Evolutionary conservation across 2,797 vertebrate genomes (phyloP).

Genomic region (Hephaestus fuliginosus): DNA sequence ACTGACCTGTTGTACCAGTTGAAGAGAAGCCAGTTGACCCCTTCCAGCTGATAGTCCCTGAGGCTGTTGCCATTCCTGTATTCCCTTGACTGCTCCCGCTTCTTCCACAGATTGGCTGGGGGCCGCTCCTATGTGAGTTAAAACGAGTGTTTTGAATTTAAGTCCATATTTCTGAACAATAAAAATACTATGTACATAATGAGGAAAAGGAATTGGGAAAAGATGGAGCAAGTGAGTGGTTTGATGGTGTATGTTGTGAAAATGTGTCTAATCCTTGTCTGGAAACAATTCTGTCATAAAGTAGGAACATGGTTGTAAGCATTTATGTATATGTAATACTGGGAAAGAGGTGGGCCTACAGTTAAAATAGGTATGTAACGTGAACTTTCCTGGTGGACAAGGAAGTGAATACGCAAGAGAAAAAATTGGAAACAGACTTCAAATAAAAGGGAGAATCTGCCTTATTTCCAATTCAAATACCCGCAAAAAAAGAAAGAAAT

Average conservation of each 20-base stretch:
- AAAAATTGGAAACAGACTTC: not conserved
- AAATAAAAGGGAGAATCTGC: not conserved
- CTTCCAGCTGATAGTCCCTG: constrained; percentile 99
- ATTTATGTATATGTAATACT: not conserved
- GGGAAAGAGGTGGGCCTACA: not conserved
- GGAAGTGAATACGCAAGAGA: not conserved
- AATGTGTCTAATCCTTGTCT: not conserved
- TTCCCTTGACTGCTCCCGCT: constrained; percentile 95
- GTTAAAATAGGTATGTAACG: not conserved
- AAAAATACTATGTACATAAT: not conserved
- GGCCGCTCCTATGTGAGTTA: constrained; percentile 90
- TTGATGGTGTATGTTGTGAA: not conserved
- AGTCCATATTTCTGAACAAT: not conserved
- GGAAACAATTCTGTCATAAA: not conserved
- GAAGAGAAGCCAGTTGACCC: constrained; percentile 99
- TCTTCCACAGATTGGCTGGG: constrained; percentile 96
- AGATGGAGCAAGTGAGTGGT: not conserved
- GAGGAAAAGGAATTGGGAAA: not conserved
- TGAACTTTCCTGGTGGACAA: not conserved
- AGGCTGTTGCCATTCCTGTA: constrained; percentile 98
- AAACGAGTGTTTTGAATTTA: not conserved
- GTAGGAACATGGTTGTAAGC: not conserved
- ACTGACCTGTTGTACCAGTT: constrained; percentile 99
- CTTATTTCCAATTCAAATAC: constrained; percentile 15
- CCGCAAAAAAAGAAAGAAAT: not conserved